Percentiles rank a stretch among this genome's conserved stretches.
Evolutionary conservation across 1,140 invertebrate genomes (phyloP).

Genomic region (Dreissena polymorpha): DNA sequence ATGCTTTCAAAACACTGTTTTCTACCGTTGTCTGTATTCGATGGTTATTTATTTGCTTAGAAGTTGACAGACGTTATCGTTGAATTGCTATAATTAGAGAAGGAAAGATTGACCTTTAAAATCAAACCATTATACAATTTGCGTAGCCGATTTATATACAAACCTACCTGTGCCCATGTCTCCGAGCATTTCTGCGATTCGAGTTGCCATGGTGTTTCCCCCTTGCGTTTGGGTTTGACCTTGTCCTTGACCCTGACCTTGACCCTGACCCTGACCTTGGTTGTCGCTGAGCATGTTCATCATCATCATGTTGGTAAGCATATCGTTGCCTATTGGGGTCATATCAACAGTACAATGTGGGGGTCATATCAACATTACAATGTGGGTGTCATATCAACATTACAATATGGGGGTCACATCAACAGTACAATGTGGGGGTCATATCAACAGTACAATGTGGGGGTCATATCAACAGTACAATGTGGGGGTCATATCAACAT

Average conservation of each 20-base stretch:
- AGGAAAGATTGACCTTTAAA: background rate
- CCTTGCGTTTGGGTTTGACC: background rate
- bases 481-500: no score
- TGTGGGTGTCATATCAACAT: no score
- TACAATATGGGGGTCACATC: no score
- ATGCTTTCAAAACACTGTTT: background rate
- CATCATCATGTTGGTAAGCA: background rate
- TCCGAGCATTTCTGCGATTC: background rate
- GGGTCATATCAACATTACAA: no score
- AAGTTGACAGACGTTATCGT: no score
- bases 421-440: no score
- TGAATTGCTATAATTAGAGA: no score
- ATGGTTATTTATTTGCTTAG: background rate
- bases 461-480: no score
- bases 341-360: no score
- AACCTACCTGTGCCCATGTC: slow-evolving; percentile 7
- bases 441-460: no score
- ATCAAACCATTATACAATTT: background rate
- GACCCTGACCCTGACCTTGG: background rate
- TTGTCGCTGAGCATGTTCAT: slow-evolving; percentile 1
- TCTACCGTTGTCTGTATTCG: background rate
- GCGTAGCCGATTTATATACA: background rate
- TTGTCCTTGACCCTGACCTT: background rate
- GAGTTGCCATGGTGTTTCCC: background rate
- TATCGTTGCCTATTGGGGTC: background rate